Conservation (phyloP, 2,113 vertebrate genomes). For the Plotosus lineatus region DNA sequence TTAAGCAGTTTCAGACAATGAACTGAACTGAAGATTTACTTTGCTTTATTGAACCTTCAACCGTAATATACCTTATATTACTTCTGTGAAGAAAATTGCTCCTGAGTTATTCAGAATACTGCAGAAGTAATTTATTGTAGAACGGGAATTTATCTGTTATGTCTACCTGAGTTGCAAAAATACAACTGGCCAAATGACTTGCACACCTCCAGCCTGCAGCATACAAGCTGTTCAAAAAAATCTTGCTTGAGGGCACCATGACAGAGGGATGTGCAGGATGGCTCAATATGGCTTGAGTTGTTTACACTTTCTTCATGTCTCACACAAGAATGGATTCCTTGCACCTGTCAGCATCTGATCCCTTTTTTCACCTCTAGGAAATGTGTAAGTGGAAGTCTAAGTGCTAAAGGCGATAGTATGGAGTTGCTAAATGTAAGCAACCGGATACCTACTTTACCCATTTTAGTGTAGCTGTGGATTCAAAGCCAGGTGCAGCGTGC, state of each 20-base stretch:
- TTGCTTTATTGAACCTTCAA: background rate
- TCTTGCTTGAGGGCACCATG: constrained; percentile 17
- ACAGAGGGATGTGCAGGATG: background rate
- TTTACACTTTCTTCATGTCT: background rate
- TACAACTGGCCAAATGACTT: background rate
- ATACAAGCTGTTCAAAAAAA: constrained; percentile 2
- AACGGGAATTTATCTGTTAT: background rate
- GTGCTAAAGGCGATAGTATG: background rate
- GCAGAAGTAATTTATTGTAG: background rate
- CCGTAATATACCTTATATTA: background rate
- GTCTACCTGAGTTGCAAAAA: background rate
- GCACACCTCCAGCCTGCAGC: constrained; percentile 1
- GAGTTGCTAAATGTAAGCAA: background rate
- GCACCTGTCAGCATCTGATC: background rate
- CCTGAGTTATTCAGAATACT: background rate
- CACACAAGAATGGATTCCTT: background rate
- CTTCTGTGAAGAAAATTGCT: background rate
- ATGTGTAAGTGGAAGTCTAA: background rate
- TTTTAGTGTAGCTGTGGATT: background rate
- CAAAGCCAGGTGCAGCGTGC: background rate
- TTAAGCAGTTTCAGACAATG: no score
- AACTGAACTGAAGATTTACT: background rate
- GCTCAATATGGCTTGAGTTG: constrained; percentile 3
- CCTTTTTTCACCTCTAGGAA: background rate
- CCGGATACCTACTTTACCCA: background rate